Base-by-base conservation (phyloP, 2,797 vertebrate genomes). In the Chelidonichthys spinosus region DNA sequence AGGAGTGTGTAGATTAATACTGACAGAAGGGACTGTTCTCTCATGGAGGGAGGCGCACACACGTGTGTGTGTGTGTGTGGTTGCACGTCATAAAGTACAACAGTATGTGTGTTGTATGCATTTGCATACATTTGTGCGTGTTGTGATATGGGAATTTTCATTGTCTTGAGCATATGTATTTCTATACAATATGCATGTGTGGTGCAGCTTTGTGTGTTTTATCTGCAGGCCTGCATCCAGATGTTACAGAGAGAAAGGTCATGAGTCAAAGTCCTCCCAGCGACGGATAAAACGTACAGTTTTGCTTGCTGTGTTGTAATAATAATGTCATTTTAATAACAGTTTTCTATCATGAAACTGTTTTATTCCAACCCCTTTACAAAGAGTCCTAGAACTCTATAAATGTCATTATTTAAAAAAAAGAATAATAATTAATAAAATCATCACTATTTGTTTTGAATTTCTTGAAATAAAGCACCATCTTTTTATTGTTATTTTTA, bases 1-100 rank as follows among this genome's bases (percentile, higher is more conserved):
- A 47, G 47, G 66, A 60, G 32, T 33, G 53, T 72, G 58, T 60
- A 54, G 62, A 71, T 32, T 60, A 50, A 70, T 47, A 74, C 32
- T 18, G n/a, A 39, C 44, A 63, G 58, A 78, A 81, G 32, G 63
- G 32, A 66, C 43, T 35, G 1, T 75, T 67, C 47, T 54, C 11
- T 33, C 25, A 14, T 15, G 6, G n/a, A 56, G 36, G 63, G 17
- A 40, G 11, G 35, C n/a, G 2, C 25, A 25, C 25, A 25, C 25
- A 25, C 25, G 25, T 25, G 25, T 14, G 55, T 39, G 9, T 25
- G 17, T 40, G 18, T 44, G n/a, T 50, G 35, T 42, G 55, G n/a
- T n/a, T 39, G 32, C 33, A 35, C n/a, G 63, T 43, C 52, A 63
- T 15, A 52, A 39, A 59, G 39, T 36, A 53, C 25, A 35, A 14